A percentile compares a stretch with the other conserved stretches of the same genome.
Conservation (phyloP, 2,888 invertebrate genomes). For the Epiblema foenella region DNA sequence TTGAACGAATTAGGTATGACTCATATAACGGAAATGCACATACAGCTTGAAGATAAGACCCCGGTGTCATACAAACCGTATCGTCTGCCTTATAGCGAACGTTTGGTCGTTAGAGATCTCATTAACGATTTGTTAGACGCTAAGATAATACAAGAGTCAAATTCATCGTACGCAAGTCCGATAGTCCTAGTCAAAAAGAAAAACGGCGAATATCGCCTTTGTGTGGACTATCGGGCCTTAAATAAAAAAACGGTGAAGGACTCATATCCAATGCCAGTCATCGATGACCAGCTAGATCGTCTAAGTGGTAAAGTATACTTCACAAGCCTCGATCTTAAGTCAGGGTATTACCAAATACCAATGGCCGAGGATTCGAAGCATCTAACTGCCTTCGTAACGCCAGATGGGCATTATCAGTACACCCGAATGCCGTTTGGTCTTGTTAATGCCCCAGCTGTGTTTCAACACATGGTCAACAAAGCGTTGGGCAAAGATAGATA, state of each 20-base stretch:
- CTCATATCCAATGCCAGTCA: conserved; percentile 51
- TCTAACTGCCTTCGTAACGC: conserved; percentile 52
- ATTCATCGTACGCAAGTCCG: conserved; percentile 15
- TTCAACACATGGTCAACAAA: conserved; percentile 51
- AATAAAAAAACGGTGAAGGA: conserved; percentile 51
- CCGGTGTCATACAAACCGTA: conserved; percentile 17
- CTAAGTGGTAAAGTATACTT: conserved; percentile 50
- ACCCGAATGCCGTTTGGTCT: conserved; percentile 50
- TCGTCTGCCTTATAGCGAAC: conserved; percentile 11
- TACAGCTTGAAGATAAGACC: conserved; percentile 1
- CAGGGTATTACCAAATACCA: conserved; percentile 21
- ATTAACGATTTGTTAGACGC: conserved; percentile 11
- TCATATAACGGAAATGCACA: conserved; percentile 7
- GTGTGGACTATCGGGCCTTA: conserved; percentile 47
- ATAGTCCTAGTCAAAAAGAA: conserved; percentile 46
- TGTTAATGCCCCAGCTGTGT: conserved; percentile 53
- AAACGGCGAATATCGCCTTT: conserved; percentile 48
- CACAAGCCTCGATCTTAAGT: conserved; percentile 45
- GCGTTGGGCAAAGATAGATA: conserved; percentile 35
- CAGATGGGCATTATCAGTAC: conserved; percentile 52
- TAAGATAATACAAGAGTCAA: conserved; percentile 13
- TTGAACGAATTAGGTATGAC: background rate
- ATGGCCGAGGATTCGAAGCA: conserved; percentile 46
- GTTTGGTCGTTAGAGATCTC: background rate
- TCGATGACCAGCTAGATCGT: conserved; percentile 56